Evolutionary conservation across 2,797 vertebrate species (phyloP), one percentile per base, ranked within the genome.

Genomic region (Loriculus beryllinus): DNA sequence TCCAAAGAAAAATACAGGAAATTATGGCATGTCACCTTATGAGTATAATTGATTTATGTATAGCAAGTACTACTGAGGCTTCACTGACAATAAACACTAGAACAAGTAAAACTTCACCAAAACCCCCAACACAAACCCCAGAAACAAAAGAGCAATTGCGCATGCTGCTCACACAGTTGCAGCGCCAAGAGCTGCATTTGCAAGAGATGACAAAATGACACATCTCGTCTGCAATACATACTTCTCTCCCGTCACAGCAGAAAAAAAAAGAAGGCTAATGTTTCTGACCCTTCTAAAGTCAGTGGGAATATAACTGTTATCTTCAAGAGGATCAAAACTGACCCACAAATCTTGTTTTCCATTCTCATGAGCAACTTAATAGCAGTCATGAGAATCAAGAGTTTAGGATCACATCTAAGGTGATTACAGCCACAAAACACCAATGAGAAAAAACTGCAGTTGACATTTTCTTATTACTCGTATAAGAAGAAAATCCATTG

Each of bases 331-430:
- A 85, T 86, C 88, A 93, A 85, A 94, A 82, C 43, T 83, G 86
- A 88, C 62, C 79, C 49, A 92, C 57, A 94, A 78, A 89, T 92
- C 92, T 86, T 91, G 42, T 95, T 96, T 96, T 92, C 90, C 93
- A 92, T 96, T 95, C 88, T 95, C 82, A 88, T 78, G 86, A 93
- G 65, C 90, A 89, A 92, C 49, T 91, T 96, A 82, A 88, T 48
- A 92, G 88, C 85, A 74, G 91, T 85, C 68, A 93, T 45, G 69
- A 86, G 76, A 85, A 80, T 71, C 78, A 90, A 76, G 68, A 78
- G 33, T 93, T 92, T 35, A 92, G 64, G 79, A 85, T 94, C 89
- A 85, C 16, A 82, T 64, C 49, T 89, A 89, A 95, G 64, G 82
- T 86, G 78, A 94, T 88, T 91, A 91, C 21, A 67, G 63, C 25